Evolutionary conservation across 2,888 invertebrate species (phyloP).

Genomic region (Heliconius erato): DNA sequence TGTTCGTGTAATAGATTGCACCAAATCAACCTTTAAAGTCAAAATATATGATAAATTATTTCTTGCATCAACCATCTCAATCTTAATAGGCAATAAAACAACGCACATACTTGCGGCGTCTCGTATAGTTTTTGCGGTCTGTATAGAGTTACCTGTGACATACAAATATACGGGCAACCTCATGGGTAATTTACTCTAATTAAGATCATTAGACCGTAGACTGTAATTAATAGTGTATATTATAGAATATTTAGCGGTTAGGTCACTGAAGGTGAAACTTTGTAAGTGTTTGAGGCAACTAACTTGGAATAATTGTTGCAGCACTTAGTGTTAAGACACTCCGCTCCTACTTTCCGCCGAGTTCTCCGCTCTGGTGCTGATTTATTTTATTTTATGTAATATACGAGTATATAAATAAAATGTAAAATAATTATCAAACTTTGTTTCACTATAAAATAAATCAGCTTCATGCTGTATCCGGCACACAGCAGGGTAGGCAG

Average conservation of each 20-base stretch:
- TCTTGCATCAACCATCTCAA: conserved; percentile 17
- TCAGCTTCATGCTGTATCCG: too few relatives aligned
- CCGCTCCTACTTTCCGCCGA: too few relatives aligned
- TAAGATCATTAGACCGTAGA: conserved; percentile 46
- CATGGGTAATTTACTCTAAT: conserved; percentile 49
- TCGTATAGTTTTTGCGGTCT: conserved; percentile 40
- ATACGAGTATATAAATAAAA: too few relatives aligned
- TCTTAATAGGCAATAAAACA: conserved; percentile 25
- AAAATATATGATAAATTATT: conserved; percentile 17
- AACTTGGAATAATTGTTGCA: too few relatives aligned
- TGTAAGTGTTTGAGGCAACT: neutral
- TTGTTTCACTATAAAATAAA: too few relatives aligned
- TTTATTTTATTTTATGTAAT: too few relatives aligned
- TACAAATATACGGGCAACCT: conserved; percentile 34
- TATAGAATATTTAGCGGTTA: conserved; percentile 37
- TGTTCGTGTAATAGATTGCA: neutral
- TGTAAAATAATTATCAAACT: too few relatives aligned
- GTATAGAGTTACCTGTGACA: conserved; percentile 43
- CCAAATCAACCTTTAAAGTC: neutral
- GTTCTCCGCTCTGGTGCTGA: too few relatives aligned
- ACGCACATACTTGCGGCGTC: conserved; percentile 29
- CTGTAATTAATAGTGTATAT: conserved; percentile 44
- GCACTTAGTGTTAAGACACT: too few relatives aligned
- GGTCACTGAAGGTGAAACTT: conserved; percentile 12
- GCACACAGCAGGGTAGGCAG: too few relatives aligned